These are phyloP conservation scores for Spinibarbus caldwelli DNA, from an alignment of 2,797 vertebrate species.

Conservation along the genomic window DNA sequence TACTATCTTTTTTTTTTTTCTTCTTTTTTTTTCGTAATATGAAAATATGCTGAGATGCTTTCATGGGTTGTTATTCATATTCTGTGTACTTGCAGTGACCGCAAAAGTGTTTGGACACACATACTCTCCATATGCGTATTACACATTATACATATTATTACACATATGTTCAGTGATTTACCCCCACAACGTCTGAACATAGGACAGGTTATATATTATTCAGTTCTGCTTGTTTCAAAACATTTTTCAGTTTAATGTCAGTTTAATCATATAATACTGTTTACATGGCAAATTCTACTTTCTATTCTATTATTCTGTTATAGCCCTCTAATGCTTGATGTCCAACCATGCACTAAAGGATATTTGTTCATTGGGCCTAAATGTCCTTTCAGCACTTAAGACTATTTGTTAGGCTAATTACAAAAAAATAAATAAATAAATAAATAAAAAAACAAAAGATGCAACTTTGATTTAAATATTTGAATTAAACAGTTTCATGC, in stretches of 20 bases:
- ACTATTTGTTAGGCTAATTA: neutral
- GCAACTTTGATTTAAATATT: neutral
- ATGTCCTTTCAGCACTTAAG: neutral
- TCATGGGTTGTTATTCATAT: neutral
- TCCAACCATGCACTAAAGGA: neutral
- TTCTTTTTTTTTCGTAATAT: neutral
- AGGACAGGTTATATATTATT: neutral
- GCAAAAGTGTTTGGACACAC: neutral
- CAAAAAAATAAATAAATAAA: too few relatives aligned
- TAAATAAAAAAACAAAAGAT: too few relatives aligned
- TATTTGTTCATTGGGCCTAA: neutral
- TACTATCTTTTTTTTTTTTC: neutral
- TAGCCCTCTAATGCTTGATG: too few relatives aligned
- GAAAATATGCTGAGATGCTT: conserved; percentile 6
- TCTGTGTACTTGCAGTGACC: neutral
- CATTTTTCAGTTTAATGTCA: neutral
- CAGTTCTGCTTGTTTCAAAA: neutral
- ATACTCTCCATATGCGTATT: neutral
- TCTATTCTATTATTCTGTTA: neutral
- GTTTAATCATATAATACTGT: neutral
- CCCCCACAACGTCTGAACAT: neutral
- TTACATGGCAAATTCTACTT: neutral
- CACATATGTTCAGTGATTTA: neutral
- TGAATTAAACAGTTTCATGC: neutral
- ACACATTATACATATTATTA: neutral